These are phyloP conservation scores for Polyommatus iphigenia DNA, from an alignment of 2,888 invertebrate genomes.

Conservation along the genomic window DNA sequence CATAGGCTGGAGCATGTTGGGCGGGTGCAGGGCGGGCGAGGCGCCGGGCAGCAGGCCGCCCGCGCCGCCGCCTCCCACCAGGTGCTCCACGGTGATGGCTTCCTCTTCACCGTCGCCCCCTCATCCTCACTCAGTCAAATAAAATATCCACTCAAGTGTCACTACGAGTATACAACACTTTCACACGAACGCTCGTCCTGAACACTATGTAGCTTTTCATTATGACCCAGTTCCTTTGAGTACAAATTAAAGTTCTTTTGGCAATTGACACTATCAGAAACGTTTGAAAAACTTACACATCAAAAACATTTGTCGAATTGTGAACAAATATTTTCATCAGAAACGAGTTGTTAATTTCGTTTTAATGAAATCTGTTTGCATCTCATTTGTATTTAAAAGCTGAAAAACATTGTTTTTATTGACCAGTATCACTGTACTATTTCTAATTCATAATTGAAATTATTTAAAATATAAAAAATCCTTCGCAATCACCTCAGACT, in stretches of 20 bases:
- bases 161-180: slow-evolving; percentile 63
- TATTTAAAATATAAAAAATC: slow-evolving; percentile 31
- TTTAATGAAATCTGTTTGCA: not conserved
- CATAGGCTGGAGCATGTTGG: slow-evolving; percentile 82
- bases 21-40: slow-evolving; percentile 81
- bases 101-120: slow-evolving; percentile 59
- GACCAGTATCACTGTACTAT: not conserved
- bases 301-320: slow-evolving; percentile 21
- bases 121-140: slow-evolving; percentile 54
- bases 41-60: slow-evolving; percentile 83
- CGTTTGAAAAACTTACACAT: not conserved
- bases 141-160: slow-evolving; percentile 59
- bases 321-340: slow-evolving; percentile 55
- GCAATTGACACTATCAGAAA: not conserved
- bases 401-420: slow-evolving; percentile 4
- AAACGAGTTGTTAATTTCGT: slow-evolving; percentile 59
- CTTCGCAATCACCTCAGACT: slow-evolving; percentile 36
- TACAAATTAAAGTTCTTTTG: slow-evolving; percentile 30
- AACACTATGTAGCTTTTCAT: slow-evolving; percentile 63
- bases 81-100: slow-evolving; percentile 84
- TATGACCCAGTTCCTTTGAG: slow-evolving; percentile 50
- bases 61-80: slow-evolving; percentile 87
- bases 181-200: slow-evolving; percentile 67
- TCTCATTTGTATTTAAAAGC: not conserved
- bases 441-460: slow-evolving; percentile 21